Conservation (phyloP, 2,888 invertebrate genomes). For the Junonia oenone region DNA sequence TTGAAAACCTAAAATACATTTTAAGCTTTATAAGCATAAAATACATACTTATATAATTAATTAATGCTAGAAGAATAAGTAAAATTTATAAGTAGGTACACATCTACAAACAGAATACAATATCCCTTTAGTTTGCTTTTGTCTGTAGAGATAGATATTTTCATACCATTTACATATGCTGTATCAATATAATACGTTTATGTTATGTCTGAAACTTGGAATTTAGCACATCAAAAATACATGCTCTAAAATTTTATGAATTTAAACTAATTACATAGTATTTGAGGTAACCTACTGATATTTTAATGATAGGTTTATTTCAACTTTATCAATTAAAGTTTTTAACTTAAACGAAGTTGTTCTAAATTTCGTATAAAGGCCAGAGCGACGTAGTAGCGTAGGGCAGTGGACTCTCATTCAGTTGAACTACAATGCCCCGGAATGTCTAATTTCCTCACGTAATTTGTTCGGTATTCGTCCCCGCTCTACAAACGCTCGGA, state of each 20-base stretch:
- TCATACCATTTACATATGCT: no score
- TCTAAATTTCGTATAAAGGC: not conserved
- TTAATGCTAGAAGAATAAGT: not conserved
- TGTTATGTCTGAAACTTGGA: no score
- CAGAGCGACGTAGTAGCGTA: constrained; percentile 38
- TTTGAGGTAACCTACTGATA: no score
- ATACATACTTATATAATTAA: no score
- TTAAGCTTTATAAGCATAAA: not conserved
- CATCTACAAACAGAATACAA: no score
- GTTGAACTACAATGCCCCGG: constrained; percentile 66
- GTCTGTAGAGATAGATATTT: no score
- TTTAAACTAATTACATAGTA: no score
- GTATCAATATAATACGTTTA: no score
- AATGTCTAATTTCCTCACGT: constrained; percentile 79
- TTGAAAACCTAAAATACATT: constrained; percentile 8
- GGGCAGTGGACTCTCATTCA: constrained; percentile 58
- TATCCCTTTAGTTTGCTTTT: no score
- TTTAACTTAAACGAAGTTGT: not conserved
- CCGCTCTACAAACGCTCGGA: constrained; percentile 61
- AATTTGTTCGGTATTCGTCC: constrained; percentile 73
- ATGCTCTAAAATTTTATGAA: no score
- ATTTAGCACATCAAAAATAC: no score
- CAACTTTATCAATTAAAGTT: not conserved
- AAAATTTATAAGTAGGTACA: not conserved
- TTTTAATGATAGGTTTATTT: no score